Evolutionary conservation across 1,140 invertebrate genomes (phyloP).

Genomic region (Parasteatoda tepidariorum): DNA sequence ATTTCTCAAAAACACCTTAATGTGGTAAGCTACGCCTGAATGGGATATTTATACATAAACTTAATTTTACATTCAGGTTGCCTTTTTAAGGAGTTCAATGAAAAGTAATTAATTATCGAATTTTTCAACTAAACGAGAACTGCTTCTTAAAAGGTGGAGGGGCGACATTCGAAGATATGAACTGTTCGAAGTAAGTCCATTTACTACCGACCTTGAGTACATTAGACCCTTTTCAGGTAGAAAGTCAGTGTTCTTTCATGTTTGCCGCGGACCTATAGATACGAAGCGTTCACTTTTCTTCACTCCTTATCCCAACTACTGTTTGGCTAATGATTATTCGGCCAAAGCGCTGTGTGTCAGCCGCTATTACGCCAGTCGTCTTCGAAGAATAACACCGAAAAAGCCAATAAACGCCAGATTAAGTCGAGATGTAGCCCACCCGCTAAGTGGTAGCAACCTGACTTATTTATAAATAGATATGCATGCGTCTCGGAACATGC

Average conservation of each 20-base stretch:
- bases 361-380: slow-evolving; percentile 16
- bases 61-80: too few relatives aligned
- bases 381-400: background rate
- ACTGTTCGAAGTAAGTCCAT: background rate
- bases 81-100: too few relatives aligned
- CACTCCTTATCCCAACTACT: slow-evolving; percentile 1
- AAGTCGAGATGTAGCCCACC: slow-evolving; percentile 28
- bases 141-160: too few relatives aligned
- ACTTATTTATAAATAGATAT: background rate
- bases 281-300: background rate
- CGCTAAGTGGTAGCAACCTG: slow-evolving; percentile 2
- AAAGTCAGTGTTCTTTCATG: slow-evolving; percentile 17
- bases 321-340: slow-evolving; percentile 55
- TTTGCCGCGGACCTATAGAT: slow-evolving; percentile 16
- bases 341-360: slow-evolving; percentile 16
- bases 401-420: slow-evolving; percentile 43
- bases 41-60: too few relatives aligned
- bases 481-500: background rate
- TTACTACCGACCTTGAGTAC: slow-evolving; percentile 24
- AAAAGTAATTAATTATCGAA: too few relatives aligned
- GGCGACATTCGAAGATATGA: background rate
- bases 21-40: too few relatives aligned
- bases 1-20: too few relatives aligned
- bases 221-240: background rate
- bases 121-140: too few relatives aligned